Evolutionary conservation across 1,140 invertebrate genomes (phyloP).

Genomic region (Tetraneura akinire): DNA sequence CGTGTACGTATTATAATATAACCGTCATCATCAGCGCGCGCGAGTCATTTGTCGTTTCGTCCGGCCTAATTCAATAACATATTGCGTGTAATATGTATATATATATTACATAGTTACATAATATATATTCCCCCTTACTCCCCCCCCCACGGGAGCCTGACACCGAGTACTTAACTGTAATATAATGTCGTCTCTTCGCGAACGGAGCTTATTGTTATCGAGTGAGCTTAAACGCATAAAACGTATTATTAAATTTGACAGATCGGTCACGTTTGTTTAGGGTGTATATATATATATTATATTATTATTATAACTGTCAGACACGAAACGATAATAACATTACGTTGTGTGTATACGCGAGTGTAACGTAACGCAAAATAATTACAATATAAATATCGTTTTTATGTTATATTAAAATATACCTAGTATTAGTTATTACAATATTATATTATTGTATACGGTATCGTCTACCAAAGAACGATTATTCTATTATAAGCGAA

Average conservation of each 20-base stretch:
- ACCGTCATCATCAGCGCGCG: background rate
- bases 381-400: background rate
- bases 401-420: background rate
- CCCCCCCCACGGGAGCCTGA: too few relatives aligned
- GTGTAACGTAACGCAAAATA: background rate
- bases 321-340: background rate
- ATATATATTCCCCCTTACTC: too few relatives aligned
- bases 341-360: too few relatives aligned
- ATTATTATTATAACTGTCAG: background rate
- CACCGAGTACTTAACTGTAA: slow-evolving; percentile 31
- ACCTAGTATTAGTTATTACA: too few relatives aligned
- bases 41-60: background rate
- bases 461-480: too few relatives aligned
- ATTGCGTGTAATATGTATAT: too few relatives aligned
- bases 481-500: too few relatives aligned
- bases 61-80: slow-evolving; percentile 26
- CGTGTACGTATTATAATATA: too few relatives aligned
- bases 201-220: slow-evolving; percentile 12
- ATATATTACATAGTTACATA: too few relatives aligned
- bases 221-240: slow-evolving; percentile 6
- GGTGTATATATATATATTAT: background rate
- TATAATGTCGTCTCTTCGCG: slow-evolving; percentile 17
- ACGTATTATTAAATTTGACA: slow-evolving; percentile 27
- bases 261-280: slow-evolving; percentile 23
- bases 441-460: too few relatives aligned